Evolutionary conservation across 2,797 vertebrate species (phyloP).

Genomic region (Macropus fuliginosus): DNA sequence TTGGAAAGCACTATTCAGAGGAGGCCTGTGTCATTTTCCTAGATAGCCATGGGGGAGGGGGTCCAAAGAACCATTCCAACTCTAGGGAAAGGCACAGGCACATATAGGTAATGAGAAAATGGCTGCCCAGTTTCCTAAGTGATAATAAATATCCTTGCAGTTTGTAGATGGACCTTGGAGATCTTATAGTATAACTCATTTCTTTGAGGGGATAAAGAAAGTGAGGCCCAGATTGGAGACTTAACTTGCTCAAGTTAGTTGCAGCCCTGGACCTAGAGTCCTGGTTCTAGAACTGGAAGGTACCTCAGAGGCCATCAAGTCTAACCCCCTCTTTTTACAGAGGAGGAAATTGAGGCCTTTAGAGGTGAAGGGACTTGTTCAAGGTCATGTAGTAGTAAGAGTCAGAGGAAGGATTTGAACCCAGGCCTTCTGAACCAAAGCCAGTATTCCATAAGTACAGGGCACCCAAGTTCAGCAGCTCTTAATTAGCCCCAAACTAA

Average conservation of each 20-base stretch:
- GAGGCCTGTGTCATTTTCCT: not conserved
- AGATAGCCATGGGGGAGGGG: not conserved
- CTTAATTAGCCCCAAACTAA: not conserved
- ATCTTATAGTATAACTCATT: not conserved
- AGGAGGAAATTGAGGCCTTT: not conserved
- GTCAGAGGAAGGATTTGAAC: not conserved
- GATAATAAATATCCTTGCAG: not conserved
- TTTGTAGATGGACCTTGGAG: not conserved
- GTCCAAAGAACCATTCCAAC: not conserved
- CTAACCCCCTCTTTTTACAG: not conserved
- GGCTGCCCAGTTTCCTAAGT: not conserved
- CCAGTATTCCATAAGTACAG: not conserved
- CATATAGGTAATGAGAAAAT: not conserved
- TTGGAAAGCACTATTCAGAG: not conserved
- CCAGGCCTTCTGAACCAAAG: not conserved
- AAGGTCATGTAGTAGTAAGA: not conserved
- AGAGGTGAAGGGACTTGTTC: not conserved
- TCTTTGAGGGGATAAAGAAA: not conserved
- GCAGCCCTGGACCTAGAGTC: not conserved
- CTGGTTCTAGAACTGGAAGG: not conserved
- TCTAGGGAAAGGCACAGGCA: not conserved
- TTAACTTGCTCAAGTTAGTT: not conserved
- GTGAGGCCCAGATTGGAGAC: not conserved
- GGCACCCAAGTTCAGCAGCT: not conserved
- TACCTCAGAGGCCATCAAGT: not conserved